Conservation (phyloP, 2,888 invertebrate genomes). For the Eubasilissa splendida region DNA sequence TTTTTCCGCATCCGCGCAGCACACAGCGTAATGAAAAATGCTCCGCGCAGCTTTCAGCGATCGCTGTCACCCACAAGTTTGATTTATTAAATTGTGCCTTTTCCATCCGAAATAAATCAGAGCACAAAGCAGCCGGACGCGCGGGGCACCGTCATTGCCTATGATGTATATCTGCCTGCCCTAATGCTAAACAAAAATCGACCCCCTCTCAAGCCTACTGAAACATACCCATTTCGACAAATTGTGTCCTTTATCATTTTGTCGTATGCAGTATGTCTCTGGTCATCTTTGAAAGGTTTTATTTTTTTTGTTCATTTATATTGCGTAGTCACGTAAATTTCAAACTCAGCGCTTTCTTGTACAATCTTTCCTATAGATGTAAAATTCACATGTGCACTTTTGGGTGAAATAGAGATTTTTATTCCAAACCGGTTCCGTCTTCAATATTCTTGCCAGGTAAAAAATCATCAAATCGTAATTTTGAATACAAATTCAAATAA, state of each 20-base stretch:
- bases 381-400: too few relatives aligned
- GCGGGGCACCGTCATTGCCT: slow-evolving; percentile 4
- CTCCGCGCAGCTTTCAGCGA: slow-evolving; percentile 37
- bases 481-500: too few relatives aligned
- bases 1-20: slow-evolving; percentile 32
- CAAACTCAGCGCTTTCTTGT: too few relatives aligned
- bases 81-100: slow-evolving; percentile 47
- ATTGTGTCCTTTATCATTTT: slow-evolving; percentile 21
- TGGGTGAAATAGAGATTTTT: too few relatives aligned
- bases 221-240: slow-evolving; percentile 21
- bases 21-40: slow-evolving; percentile 35
- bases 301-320: background rate
- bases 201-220: slow-evolving; percentile 17
- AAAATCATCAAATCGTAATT: too few relatives aligned
- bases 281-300: slow-evolving; percentile 4
- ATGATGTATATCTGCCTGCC: slow-evolving; percentile 25
- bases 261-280: background rate
- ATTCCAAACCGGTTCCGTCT: too few relatives aligned
- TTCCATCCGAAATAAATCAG: slow-evolving; percentile 34
- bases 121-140: slow-evolving; percentile 23
- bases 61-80: slow-evolving; percentile 45
- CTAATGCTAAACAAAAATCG: slow-evolving; percentile 30
- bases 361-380: too few relatives aligned
- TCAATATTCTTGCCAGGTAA: too few relatives aligned
- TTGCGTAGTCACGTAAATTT: too few relatives aligned